Base-by-base conservation (phyloP, 1,140 invertebrate species). In the Hypsibius dujardini region DNA sequence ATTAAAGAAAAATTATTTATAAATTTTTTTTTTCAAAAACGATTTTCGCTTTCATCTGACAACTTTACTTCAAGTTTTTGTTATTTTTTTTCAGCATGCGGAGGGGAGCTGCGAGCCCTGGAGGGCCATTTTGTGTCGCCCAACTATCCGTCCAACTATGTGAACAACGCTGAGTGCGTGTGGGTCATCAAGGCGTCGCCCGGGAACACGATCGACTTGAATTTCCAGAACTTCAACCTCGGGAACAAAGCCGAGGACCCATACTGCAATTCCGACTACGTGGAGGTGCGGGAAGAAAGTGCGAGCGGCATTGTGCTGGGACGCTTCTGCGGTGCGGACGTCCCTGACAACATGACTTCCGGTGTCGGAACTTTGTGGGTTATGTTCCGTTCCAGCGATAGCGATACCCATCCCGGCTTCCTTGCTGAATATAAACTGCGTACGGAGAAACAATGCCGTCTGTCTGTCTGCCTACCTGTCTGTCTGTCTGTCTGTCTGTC, bases 231-330 rank as follows among this genome's bases (percentile, higher is more conserved):
- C 76, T 84, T 92, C 76, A 85, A 88, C 40, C 80, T 92, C 28
- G 87, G 92, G 76, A 83, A 88, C 74, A 74, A 92, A 71, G 84
- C 86, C 74, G 76, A 80, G 1, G 88, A 86, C 59, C 85, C 87
- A 1, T 83, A 84, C 75, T 94, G 90, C 76, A 88, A 91, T 76
- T 80, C 83, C 46, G 90, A 93, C 79, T 93, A 88, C 78, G 74
- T 94, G 7, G 90, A 93, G 82, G 79, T 94, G 71, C 84, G 89
- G 40, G 84, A 87, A 79, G 76, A 80, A 0, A 77, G 82, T 76
- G 80, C 81, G 0, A 77, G 78, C 46, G 90, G 90, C 1, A 77
- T 77, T 42, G 74, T 92, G n/a, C 74, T 88, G 47, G 84, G 86
- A 1, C 80, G 86, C 2, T 90, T 82, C 76, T 94, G 90, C 79